phyloP scores from a whole-genome alignment of 1,140 invertebrate species.

The Apis laboriosa region DNA sequence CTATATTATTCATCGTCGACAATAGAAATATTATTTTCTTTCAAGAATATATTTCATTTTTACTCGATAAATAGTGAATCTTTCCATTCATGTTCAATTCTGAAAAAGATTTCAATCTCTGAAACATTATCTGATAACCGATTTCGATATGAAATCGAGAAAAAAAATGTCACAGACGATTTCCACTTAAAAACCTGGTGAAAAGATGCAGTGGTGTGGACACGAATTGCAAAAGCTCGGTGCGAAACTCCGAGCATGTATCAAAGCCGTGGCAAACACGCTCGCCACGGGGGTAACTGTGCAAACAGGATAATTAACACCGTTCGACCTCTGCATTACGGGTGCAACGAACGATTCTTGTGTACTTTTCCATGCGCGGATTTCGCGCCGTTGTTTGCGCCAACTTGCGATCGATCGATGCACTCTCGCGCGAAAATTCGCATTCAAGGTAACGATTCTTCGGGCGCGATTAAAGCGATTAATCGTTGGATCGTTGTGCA shows the following conservation, averaged over 20 bases:
- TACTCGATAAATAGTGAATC: too few species aligned
- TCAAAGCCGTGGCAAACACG: conserved; percentile 27
- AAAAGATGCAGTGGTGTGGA: too few species aligned
- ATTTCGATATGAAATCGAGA: too few species aligned
- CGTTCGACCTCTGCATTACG: conserved; percentile 18
- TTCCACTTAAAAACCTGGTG: too few species aligned
- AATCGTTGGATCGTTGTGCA: conserved; percentile 16
- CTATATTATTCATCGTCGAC: too few species aligned
- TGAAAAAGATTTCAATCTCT: too few species aligned
- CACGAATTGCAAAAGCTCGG: background rate
- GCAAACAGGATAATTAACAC: conserved; percentile 47
- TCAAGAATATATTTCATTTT: too few species aligned
- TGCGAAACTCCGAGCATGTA: background rate
- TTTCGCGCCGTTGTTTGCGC: conserved; percentile 7
- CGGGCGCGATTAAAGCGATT: background rate
- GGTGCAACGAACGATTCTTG: background rate
- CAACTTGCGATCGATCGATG: background rate
- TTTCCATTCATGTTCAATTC: too few species aligned
- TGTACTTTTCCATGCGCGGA: conserved; percentile 26
- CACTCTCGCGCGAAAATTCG: conserved; percentile 18
- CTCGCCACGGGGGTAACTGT: conserved; percentile 7
- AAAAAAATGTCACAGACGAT: too few species aligned
- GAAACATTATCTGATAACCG: too few species aligned
- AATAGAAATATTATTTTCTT: too few species aligned
- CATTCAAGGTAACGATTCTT: background rate